Base-by-base conservation (phyloP, 1,140 invertebrate genomes). In the Achroia grisella region DNA sequence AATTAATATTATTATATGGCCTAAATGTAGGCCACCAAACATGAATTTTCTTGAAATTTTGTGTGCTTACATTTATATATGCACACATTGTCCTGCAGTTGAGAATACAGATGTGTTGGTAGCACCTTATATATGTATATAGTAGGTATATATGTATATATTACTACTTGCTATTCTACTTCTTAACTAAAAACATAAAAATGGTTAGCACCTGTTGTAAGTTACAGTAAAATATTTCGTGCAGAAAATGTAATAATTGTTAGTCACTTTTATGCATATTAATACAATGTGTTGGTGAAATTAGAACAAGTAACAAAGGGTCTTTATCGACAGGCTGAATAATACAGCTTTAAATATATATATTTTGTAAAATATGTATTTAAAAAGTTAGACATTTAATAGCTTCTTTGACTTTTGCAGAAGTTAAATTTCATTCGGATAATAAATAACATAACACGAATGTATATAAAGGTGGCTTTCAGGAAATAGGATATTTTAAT, bases 321-420 rank as follows among this genome's bases (percentile, higher is more conserved):
- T 80, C 76, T 82, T 80, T 73, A 77, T 77, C 78, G 62, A 65
- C 66, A 72, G 65, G 76, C 75, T 82, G 74, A 57, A 52, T 66
- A 56, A 52, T 28, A 54, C 70, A 79, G 72, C 67, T 74, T 74
- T 48, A 41, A n/a, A n/a, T n/a, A n/a, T 28, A 50, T 28, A 31
- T 36, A 23, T 23, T 23, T 23, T 23, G 2, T 23, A 23, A 23
- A 6, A 23, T 23, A 23, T 23, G 17, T 3, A 3, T 3, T 23
- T 23, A 6, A 23, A 3, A 23, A 23, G 2, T 3, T 23, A 23
- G 6, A 23, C 17, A 23, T 23, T 23, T 23, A n/a, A 23, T 23
- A 23, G 17, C 17, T 23, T 23, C n/a, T n/a, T 23, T 23, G 17
- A 3, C 17, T 6, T 23, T 23, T 3, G 17, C n/a, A 23, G 6